phyloP scores from a whole-genome alignment of 1,140 invertebrate species.

The Homarus americanus region DNA sequence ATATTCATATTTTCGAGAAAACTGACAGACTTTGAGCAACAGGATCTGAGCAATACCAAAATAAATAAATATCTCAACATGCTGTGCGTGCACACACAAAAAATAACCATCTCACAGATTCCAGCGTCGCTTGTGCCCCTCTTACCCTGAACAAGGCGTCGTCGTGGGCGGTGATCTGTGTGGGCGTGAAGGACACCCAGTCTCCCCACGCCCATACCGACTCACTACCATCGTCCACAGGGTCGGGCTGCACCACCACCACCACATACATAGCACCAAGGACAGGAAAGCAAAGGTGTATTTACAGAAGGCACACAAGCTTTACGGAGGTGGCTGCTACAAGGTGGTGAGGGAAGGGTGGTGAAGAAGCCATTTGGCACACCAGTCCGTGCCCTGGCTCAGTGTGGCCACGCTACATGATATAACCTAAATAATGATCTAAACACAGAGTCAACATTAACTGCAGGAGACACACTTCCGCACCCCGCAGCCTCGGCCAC shows the following conservation, averaged over 20 bases:
- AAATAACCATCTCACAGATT: constrained; percentile 28
- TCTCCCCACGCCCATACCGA: constrained; percentile 56
- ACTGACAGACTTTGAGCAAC: constrained; percentile 13
- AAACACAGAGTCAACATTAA: too few relatives aligned
- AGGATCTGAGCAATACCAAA: constrained; percentile 23
- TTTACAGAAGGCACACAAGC: constrained; percentile 56
- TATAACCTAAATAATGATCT: too few relatives aligned
- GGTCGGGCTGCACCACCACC: constrained; percentile 50
- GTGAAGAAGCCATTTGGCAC: constrained; percentile 4
- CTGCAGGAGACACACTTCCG: too few relatives aligned
- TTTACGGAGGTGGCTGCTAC: constrained; percentile 19
- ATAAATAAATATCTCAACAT: constrained; percentile 3
- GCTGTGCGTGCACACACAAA: constrained; percentile 23
- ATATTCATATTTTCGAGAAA: background rate
- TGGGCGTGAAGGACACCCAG: constrained; percentile 54
- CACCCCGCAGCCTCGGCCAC: too few relatives aligned
- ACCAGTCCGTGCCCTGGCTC: background rate
- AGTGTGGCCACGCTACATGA: background rate
- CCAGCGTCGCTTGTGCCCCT: constrained; percentile 22
- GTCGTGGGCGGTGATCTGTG: constrained; percentile 62
- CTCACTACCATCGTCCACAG: constrained; percentile 50
- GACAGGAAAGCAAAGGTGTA: constrained; percentile 62
- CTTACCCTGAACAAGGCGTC: constrained; percentile 66
- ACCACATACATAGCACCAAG: constrained; percentile 56
- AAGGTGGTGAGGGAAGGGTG: constrained; percentile 20